Base-by-base conservation (phyloP, 2,888 invertebrate genomes). In the Spilosoma lubricipeda region DNA sequence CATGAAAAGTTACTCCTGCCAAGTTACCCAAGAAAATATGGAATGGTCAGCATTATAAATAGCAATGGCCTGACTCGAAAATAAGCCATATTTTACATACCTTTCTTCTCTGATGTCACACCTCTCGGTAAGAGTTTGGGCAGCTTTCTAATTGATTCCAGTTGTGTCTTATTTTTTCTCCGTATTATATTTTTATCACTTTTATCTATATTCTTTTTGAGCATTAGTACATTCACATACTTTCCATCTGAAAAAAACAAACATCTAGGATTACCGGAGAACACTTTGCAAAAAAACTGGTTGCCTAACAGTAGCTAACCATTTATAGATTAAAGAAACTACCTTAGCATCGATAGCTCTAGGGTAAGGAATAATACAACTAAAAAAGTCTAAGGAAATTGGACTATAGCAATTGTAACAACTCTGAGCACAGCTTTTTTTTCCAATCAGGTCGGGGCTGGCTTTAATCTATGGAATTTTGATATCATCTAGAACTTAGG, bases 91-190 rank as follows among this genome's bases (percentile, higher is more conserved):
- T 52, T 67, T 30, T 73, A 81, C 83, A 85, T 83, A 93, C 95
- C 90, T 87, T 93, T 93, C 84, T 93, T 93, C 42, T 89, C 83
- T 80, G 85, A 86, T 64, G 85, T 11, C 65, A 56, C 48, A 33
- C 64, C 71, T 74, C 90, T 87, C 70, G 95, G 95, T 77, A 95
- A 80, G 42, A 95, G 78, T 63, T 88, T 91, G 67, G 93, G 93
- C 73, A 93, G 82, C 78, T 90, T 93, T 67, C 87, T 87, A 74
- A 81, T 75, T 13, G 78, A 68, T 77, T 84, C 77, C 66, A 74
- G 82, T 30, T 52, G 74, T 39, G 76, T 66, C 7, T 78, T 81
- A 74, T 78, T 48, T 68, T 87, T 90, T 63, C 87, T 85, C 77
- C 67, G 59, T 56, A 33, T 8, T 23, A 33, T 39, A 42, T 23